These are phyloP conservation scores for Venustaconcha ellipsiformis DNA, from an alignment of 1,140 invertebrate genomes.

Conservation along the genomic window DNA sequence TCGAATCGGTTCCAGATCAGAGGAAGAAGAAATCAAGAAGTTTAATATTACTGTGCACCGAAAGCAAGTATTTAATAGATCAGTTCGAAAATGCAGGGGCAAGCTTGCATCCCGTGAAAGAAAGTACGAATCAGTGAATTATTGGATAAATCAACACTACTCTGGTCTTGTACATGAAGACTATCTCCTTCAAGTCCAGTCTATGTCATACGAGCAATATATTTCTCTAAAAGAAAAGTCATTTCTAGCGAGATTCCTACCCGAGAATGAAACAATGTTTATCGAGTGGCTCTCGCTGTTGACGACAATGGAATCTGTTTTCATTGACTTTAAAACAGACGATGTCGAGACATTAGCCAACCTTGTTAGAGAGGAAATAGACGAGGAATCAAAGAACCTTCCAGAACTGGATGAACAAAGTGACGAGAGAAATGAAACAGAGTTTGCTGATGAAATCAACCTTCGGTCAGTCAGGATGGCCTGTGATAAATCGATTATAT, in stretches of 20 bases:
- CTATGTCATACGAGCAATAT: not conserved
- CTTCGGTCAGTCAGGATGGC: not conserved
- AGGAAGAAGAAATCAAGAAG: constrained; percentile 15
- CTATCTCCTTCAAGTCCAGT: not conserved
- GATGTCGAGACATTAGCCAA: not conserved
- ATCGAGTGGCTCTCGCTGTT: not conserved
- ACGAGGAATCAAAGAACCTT: not conserved
- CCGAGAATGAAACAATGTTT: not conserved
- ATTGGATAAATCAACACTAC: not conserved
- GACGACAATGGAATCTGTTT: too few species aligned
- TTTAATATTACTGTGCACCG: constrained; percentile 22
- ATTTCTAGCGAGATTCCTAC: not conserved
- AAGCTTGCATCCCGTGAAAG: not conserved
- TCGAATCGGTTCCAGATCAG: constrained; percentile 27
- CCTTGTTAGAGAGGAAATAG: not conserved
- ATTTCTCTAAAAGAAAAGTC: not conserved
- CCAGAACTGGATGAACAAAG: not conserved
- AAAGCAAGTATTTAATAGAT: not conserved
- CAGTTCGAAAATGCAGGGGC: too few species aligned
- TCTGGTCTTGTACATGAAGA: not conserved
- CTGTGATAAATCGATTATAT: not conserved
- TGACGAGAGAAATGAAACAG: too few species aligned
- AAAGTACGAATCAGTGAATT: not conserved
- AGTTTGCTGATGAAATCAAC: not conserved
- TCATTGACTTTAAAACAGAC: not conserved